Conservation (phyloP, 2,797 vertebrate species). For the Ciconia nigra region DNA sequence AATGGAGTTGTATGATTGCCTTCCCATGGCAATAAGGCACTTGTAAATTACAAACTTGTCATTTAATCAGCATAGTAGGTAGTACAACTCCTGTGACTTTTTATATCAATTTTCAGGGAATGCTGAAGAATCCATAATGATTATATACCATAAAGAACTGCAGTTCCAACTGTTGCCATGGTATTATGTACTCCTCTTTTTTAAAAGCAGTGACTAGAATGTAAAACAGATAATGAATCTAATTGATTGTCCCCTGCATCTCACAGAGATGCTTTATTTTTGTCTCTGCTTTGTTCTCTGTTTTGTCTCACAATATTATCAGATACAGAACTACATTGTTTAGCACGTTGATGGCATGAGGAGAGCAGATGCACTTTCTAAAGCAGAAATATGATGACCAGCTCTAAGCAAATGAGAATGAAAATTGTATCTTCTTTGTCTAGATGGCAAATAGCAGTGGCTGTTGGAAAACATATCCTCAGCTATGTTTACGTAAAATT, state of each 20-base stretch:
- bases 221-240: conserved; percentile 76
- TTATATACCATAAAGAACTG: conserved; percentile 74
- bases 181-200: conserved; percentile 70
- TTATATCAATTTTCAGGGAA: conserved; percentile 71
- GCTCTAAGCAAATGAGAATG: conserved; percentile 39
- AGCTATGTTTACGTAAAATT: conserved; percentile 25
- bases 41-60: conserved; percentile 80
- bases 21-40: conserved; percentile 79
- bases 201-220: conserved; percentile 78
- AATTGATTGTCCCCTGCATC: conserved; percentile 73
- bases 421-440: conserved; percentile 29
- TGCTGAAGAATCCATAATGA: conserved; percentile 75
- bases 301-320: conserved; percentile 59
- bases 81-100: conserved; percentile 72
- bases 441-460: conserved; percentile 17
- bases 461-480: conserved; percentile 29
- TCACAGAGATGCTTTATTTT: conserved; percentile 65
- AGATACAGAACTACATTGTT: conserved; percentile 43
- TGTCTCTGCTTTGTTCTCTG: conserved; percentile 51
- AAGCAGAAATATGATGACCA: conserved; percentile 46
- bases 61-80: conserved; percentile 79
- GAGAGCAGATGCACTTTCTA: conserved; percentile 29
- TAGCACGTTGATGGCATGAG: conserved; percentile 27
- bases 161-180: conserved; percentile 79
- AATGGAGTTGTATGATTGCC: conserved; percentile 75